phyloP scores from a whole-genome alignment of 1,140 invertebrate genomes.

The Diachasmimorpha longicaudata region DNA sequence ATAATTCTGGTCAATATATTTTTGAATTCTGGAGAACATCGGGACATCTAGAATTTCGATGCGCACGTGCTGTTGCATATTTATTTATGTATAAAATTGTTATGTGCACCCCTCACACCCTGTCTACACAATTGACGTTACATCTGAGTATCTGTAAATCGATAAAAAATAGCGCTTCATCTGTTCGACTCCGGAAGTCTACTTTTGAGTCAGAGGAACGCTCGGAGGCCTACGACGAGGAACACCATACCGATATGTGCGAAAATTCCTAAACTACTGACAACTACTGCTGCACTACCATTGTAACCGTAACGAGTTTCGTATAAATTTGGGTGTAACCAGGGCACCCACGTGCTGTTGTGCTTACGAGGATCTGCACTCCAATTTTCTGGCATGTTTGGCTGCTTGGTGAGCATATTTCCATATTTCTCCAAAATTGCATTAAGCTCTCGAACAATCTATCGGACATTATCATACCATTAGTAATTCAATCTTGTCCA shows the following conservation, averaged over 20 bases:
- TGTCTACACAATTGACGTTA: background rate
- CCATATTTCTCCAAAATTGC: constrained; percentile 53
- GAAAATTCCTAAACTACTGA: constrained; percentile 38
- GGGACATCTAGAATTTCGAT: too few species aligned
- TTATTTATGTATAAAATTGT: too few species aligned
- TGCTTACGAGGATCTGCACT: constrained; percentile 57
- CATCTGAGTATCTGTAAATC: background rate
- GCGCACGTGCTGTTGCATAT: too few species aligned
- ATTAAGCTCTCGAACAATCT: constrained; percentile 56
- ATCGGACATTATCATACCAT: background rate
- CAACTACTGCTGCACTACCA: constrained; percentile 24
- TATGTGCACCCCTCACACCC: too few species aligned
- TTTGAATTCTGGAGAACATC: too few species aligned
- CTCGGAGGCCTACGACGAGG: constrained; percentile 32
- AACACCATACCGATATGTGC: constrained; percentile 46
- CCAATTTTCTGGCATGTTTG: constrained; percentile 49
- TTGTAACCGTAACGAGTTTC: constrained; percentile 36
- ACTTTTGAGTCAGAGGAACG: constrained; percentile 38
- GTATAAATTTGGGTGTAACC: constrained; percentile 42
- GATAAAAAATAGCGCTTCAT: background rate
- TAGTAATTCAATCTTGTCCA: background rate
- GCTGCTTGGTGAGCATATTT: constrained; percentile 48
- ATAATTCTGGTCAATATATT: too few species aligned
- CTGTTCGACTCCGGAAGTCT: background rate
- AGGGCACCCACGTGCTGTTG: constrained; percentile 62